Evolutionary conservation across 2,888 invertebrate genomes (phyloP), one percentile per base, ranked within the genome.

Genomic region (Campoletis raptor): DNA sequence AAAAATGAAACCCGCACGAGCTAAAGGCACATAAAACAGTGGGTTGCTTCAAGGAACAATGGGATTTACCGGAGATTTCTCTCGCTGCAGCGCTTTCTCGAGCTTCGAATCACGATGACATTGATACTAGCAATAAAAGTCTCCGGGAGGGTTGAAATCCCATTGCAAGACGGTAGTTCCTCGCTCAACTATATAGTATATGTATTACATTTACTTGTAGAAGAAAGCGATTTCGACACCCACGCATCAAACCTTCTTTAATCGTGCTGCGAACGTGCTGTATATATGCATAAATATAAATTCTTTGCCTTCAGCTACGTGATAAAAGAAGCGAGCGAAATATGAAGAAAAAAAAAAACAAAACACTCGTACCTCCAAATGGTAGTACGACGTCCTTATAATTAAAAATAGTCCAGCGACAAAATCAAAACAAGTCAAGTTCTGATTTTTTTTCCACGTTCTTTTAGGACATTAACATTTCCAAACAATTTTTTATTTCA

Each of bases 61-160:
- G 83, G 78, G 87, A 84, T 85, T 85, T 80, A 73, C 86, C 48
- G 52, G 81, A 73, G 72, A 86, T 81, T 81, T 84, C 78, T 73
- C 81, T 76, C 74, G 37, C 66, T 40, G 15, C 61, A 40, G 8
- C 45, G 15, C 37, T 21, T 52, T 36, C 57, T 78, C 81, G 72
- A 61, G 72, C 67, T 80, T 80, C 83, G 88, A 87, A 83, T 83
- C 79, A 81, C 76, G 85, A 81, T 83, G 85, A 87, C 87, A 85
- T 87, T 88, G 88, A 88, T 85, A 88, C 73, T 64, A 36, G 88
- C 85, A 76, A 80, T 88, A 87, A 88, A 88, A 88, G 74, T 87
- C 83, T n/a, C 42, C 18, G 48, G 73, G 61, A 78, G 82, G 86
- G 78, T 81, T 67, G 36, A 57, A 72, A 85, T 84, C 81, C 30